phyloP scores from a whole-genome alignment of 2,888 invertebrate species.

The Nudaria mundana region DNA sequence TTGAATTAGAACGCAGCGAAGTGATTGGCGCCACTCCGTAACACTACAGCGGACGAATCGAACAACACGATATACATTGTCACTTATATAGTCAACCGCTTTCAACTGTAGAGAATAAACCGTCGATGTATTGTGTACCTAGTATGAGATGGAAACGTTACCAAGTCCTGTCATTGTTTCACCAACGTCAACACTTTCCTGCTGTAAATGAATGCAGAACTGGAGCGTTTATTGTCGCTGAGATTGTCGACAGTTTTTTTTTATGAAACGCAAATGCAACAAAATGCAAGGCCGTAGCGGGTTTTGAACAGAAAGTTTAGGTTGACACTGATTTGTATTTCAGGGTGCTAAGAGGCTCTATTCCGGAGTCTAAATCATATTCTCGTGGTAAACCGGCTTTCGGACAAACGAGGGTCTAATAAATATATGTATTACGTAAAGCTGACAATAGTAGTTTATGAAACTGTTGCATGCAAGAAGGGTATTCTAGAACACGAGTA shows the following conservation, averaged over 20 bases:
- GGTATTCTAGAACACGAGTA: no score
- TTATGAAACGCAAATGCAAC: constrained; percentile 44
- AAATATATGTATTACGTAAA: no score
- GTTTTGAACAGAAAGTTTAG: constrained; percentile 36
- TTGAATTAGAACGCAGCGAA: constrained; percentile 42
- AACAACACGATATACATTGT: constrained; percentile 43
- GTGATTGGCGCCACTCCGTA: constrained; percentile 34
- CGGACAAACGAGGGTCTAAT: no score
- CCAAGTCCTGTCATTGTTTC: constrained; percentile 54
- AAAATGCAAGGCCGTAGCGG: constrained; percentile 32
- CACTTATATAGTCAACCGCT: constrained; percentile 29
- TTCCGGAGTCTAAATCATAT: no score
- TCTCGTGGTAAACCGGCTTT: no score
- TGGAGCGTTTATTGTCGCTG: constrained; percentile 50
- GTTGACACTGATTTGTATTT: constrained; percentile 18
- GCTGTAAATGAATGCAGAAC: constrained; percentile 54
- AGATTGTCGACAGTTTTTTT: constrained; percentile 45
- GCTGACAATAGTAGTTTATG: no score
- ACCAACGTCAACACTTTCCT: constrained; percentile 55
- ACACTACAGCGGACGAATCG: constrained; percentile 32
- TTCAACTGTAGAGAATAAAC: constrained; percentile 33
- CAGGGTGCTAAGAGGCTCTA: no score
- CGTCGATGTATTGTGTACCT: constrained; percentile 51
- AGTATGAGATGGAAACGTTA: constrained; percentile 36
- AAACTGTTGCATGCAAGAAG: no score